A percentile compares a stretch with the other conserved stretches of the same genome.
Evolutionary conservation across 1,140 invertebrate species (phyloP).

Genomic region (Chrysomallon squamiferum): DNA sequence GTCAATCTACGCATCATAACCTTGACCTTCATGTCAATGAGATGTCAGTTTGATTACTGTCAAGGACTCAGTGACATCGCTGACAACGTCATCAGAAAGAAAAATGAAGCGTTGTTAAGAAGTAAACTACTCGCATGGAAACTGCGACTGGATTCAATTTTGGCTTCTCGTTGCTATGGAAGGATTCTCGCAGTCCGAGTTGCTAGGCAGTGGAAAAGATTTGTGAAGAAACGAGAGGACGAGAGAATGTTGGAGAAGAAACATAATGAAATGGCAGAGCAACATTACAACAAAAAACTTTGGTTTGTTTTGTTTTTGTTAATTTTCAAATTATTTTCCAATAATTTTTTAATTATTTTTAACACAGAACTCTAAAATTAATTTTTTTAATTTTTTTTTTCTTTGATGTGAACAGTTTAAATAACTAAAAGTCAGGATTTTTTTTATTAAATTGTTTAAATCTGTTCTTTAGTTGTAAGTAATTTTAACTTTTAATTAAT

Average conservation of each 20-base stretch:
- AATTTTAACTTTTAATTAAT: no score
- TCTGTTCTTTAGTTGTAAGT: no score
- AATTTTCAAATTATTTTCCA: neutral
- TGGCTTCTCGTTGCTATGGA: conserved; percentile 10
- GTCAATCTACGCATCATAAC: neutral
- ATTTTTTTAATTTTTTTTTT: no score
- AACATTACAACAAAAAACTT: conserved; percentile 13
- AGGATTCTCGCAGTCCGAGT: conserved; percentile 7
- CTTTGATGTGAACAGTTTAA: no score
- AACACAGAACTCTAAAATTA: no score
- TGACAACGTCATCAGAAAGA: neutral
- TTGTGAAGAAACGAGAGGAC: conserved; percentile 3
- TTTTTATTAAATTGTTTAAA: no score
- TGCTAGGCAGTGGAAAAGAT: conserved; percentile 8
- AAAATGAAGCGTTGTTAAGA: neutral
- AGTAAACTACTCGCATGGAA: conserved; percentile 8
- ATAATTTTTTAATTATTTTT: neutral
- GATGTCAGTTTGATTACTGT: conserved; percentile 20
- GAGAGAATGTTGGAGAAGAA: conserved; percentile 10
- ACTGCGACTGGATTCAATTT: conserved; percentile 1
- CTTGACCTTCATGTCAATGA: conserved; percentile 4
- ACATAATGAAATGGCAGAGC: conserved; percentile 4
- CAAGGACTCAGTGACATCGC: conserved; percentile 12
- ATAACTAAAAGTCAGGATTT: no score
- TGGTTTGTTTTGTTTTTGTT: conserved; percentile 14